These are phyloP conservation scores for Desmophyllum pertusum DNA, from an alignment of 92 coral and sea anemone genomes.

Conservation along the genomic window DNA sequence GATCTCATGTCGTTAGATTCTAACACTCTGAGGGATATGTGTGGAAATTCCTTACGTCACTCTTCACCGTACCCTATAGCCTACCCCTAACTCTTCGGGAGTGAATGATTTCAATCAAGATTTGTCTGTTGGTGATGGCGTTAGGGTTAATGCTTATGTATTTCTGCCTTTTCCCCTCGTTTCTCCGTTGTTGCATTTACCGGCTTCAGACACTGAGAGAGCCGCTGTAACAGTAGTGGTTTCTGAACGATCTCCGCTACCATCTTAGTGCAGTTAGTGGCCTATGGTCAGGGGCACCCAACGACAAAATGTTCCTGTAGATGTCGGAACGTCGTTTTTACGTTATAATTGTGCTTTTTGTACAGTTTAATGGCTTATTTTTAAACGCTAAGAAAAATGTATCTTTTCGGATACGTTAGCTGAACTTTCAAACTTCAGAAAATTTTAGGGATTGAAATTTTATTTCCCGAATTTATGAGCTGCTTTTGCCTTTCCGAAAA, in stretches of 20 bases:
- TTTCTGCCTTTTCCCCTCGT: slow-evolving; percentile 41
- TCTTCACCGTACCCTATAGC: slow-evolving; percentile 9
- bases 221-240: slow-evolving; percentile 31
- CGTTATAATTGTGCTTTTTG: too few species aligned
- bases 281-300: slow-evolving; percentile 35
- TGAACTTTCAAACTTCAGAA: too few species aligned
- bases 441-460: too few species aligned
- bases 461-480: too few species aligned
- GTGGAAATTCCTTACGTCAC: slow-evolving; percentile 29
- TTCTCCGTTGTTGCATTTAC: slow-evolving; percentile 42
- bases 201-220: neutral
- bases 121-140: slow-evolving; percentile 28
- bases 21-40: slow-evolving; percentile 15
- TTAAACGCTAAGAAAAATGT: too few species aligned
- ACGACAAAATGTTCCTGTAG: too few species aligned
- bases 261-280: slow-evolving; percentile 56
- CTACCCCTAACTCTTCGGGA: slow-evolving; percentile 28
- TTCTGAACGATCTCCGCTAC: slow-evolving; percentile 22
- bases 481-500: too few species aligned
- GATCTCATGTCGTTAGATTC: slow-evolving; percentile 19
- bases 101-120: slow-evolving; percentile 44
- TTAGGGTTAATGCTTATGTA: slow-evolving; percentile 38
- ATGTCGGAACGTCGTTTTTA: too few species aligned
- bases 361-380: too few species aligned
- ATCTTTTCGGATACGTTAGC: too few species aligned